phyloP scores from a whole-genome alignment of 2,888 invertebrate species.

The Trachelus stipa region DNA sequence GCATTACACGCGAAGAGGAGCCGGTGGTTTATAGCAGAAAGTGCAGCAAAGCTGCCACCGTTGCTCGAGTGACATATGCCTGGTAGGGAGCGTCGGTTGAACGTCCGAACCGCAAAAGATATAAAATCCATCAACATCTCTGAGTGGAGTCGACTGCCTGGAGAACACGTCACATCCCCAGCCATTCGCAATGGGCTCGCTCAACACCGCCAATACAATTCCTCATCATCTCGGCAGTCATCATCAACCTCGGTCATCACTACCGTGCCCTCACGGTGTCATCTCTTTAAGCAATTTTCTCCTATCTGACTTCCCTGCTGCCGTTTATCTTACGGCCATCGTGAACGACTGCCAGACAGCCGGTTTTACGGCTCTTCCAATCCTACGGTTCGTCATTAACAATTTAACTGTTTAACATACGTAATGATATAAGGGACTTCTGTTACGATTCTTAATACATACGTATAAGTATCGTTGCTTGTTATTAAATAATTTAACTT shows the following conservation, averaged over 20 bases:
- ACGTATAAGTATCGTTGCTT: conserved; percentile 22
- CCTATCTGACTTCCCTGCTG: background rate
- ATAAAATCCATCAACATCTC: conserved; percentile 39
- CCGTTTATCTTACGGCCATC: background rate
- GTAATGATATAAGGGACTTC: conserved; percentile 24
- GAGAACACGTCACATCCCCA: background rate
- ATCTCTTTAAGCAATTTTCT: conserved; percentile 11
- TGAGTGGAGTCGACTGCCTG: background rate
- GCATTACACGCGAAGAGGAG: conserved; percentile 33
- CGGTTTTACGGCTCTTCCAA: conserved; percentile 12
- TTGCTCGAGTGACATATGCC: conserved; percentile 39
- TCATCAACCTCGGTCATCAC: background rate
- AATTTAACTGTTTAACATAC: conserved; percentile 41
- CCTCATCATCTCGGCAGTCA: background rate
- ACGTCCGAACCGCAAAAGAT: conserved; percentile 28
- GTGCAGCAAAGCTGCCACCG: conserved; percentile 24
- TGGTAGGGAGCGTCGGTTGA: conserved; percentile 22
- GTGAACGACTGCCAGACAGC: background rate
- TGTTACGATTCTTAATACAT: conserved; percentile 11
- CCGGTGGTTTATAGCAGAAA: conserved; percentile 48
- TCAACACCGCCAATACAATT: background rate
- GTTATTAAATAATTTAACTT: conserved; percentile 45
- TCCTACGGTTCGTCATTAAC: conserved; percentile 37
- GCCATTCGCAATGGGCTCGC: background rate
- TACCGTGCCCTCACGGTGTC: background rate